phyloP scores from a whole-genome alignment of 2,113 vertebrate genomes.

The Triplophysa tibetana region DNA sequence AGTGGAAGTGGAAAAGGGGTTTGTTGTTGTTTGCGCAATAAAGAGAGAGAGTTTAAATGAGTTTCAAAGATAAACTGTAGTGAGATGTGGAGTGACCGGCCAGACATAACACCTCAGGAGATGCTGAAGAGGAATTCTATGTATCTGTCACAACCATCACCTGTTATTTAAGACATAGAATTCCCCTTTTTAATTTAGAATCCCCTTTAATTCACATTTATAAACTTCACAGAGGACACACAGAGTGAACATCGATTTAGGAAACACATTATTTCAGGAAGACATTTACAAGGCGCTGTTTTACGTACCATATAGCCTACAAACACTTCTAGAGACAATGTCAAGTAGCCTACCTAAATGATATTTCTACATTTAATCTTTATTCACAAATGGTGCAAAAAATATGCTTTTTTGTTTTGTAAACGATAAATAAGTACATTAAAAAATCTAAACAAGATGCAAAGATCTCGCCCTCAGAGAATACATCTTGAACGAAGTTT shows the following conservation, averaged over 20 bases:
- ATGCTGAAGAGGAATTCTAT: constrained; percentile 64
- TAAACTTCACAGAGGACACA: constrained; percentile 32
- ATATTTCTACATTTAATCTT: background rate
- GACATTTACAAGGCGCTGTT: constrained; percentile 5
- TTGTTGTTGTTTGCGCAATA: constrained; percentile 24
- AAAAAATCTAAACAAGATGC: too few species aligned
- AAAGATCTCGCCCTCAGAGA: too few species aligned
- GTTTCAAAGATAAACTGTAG: constrained; percentile 39
- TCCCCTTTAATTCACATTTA: background rate
- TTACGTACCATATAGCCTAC: background rate
- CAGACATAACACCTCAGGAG: constrained; percentile 42
- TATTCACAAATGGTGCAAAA: background rate
- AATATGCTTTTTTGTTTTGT: too few species aligned
- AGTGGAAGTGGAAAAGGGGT: constrained; percentile 24
- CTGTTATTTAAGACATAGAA: constrained; percentile 59
- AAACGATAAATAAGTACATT: too few species aligned
- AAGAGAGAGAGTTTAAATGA: constrained; percentile 42
- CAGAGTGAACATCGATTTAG: constrained; percentile 31
- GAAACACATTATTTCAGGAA: constrained; percentile 20
- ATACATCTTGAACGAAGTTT: too few species aligned
- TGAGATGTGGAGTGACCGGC: constrained; percentile 52
- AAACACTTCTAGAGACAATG: constrained; percentile 2
- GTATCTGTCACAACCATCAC: background rate
- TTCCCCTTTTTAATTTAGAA: constrained; percentile 56
- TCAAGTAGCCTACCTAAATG: background rate